These are phyloP conservation scores for Drosophila subobscura DNA, from an alignment of 1,140 invertebrate species.

Conservation along the genomic window DNA sequence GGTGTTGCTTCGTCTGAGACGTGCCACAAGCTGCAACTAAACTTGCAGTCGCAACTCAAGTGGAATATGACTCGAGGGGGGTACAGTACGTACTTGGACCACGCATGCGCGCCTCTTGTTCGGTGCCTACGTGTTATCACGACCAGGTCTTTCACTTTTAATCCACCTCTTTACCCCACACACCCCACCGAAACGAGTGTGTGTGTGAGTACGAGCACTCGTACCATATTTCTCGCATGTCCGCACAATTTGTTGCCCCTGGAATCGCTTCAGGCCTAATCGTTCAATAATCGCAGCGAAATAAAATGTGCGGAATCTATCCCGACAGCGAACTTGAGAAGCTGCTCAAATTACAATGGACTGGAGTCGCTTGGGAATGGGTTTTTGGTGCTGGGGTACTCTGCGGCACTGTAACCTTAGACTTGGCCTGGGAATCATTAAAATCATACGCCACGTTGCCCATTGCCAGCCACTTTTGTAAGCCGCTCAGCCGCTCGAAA, in stretches of 20 bases:
- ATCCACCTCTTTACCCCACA: constrained; percentile 6
- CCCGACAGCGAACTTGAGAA: constrained; percentile 57
- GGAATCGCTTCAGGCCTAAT: constrained; percentile 32
- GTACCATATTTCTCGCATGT: constrained; percentile 36
- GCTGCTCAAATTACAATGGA: constrained; percentile 61
- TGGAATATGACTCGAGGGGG: constrained; percentile 14
- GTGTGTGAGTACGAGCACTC: no score
- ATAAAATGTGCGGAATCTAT: constrained; percentile 36
- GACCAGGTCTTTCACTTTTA: constrained; percentile 60
- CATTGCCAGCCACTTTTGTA: constrained; percentile 28
- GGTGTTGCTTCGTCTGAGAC: constrained; percentile 58
- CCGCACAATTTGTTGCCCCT: constrained; percentile 46
- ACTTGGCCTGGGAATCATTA: constrained; percentile 55
- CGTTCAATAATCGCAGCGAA: constrained; percentile 54
- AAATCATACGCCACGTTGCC: constrained; percentile 64
- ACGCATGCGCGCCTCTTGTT: constrained; percentile 68
- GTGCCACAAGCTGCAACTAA: constrained; percentile 35
- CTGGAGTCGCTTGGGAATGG: constrained; percentile 11
- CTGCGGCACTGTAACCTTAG: constrained; percentile 63
- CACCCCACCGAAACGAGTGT: neutral
- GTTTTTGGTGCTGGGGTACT: neutral
- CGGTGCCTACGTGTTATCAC: constrained; percentile 76
- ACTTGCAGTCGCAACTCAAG: constrained; percentile 24
- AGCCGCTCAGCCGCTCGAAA: constrained; percentile 29
- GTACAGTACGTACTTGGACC: constrained; percentile 32